Evolutionary conservation across 2,113 vertebrate genomes (phyloP).

Genomic region (Pelobates fuscus): DNA sequence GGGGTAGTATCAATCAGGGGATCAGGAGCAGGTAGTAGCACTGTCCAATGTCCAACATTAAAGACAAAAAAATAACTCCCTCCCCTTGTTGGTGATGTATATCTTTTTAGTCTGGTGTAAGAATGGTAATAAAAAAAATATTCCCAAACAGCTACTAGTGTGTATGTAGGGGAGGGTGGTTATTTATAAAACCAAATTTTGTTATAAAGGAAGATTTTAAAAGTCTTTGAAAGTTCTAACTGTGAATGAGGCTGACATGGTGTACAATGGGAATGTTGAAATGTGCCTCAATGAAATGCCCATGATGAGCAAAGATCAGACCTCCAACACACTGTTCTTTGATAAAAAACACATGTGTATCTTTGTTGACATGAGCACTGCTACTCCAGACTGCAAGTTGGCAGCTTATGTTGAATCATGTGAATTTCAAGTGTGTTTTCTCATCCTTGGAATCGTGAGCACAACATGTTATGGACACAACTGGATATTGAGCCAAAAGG

Average conservation of each 20-base stretch:
- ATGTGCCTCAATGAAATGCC: not conserved
- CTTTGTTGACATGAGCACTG: conserved; percentile 39
- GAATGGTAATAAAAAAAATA: no score
- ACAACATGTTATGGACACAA: conserved; percentile 49
- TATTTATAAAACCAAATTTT: no score
- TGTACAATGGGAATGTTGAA: not conserved
- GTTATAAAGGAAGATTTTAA: no score
- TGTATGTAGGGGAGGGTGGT: no score
- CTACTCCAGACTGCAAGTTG: conserved; percentile 39
- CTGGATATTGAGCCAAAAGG: conserved; percentile 8
- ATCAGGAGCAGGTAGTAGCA: no score
- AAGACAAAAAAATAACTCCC: no score
- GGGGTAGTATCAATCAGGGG: no score
- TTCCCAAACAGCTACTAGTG: no score
- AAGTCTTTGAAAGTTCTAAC: no score
- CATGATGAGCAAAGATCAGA: conserved; percentile 20
- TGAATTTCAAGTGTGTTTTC: conserved; percentile 42
- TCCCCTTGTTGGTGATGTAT: no score
- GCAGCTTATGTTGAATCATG: conserved; percentile 37
- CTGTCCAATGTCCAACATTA: no score
- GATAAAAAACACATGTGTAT: conserved; percentile 42
- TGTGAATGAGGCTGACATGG: not conserved
- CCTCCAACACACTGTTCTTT: conserved; percentile 31
- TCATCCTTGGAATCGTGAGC: conserved; percentile 42
- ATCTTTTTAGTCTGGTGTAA: no score